Percentiles rank a stretch among this genome's conserved stretches.
Conservation (phyloP, 1,140 invertebrate species). For the Gyrodactylus bullatarudis region DNA sequence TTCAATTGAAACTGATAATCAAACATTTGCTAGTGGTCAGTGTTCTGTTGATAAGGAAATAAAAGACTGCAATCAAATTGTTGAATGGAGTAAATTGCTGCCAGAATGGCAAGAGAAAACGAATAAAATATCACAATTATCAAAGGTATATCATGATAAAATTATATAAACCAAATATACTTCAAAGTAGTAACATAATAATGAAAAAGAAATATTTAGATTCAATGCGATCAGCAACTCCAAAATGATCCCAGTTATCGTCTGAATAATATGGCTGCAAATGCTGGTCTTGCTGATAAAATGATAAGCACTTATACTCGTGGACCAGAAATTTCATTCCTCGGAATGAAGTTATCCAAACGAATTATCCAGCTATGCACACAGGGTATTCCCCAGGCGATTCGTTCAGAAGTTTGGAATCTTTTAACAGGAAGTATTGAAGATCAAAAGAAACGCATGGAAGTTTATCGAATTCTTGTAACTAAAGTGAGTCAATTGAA, state of each 20-base stretch:
- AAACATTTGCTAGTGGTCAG: no score
- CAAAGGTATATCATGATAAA: not conserved
- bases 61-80: not conserved
- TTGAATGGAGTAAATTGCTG: not conserved
- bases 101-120: not conserved
- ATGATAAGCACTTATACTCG: not conserved
- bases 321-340: not conserved
- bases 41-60: not conserved
- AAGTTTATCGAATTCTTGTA: constrained; percentile 55
- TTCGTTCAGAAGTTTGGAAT: constrained; percentile 86
- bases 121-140: not conserved
- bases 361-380: not conserved
- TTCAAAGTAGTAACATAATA: not conserved
- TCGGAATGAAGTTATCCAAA: not conserved
- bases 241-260: not conserved
- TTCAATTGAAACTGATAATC: no score
- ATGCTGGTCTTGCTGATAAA: not conserved
- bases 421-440: constrained; percentile 48
- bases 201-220: not conserved
- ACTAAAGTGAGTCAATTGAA: constrained; percentile 47
- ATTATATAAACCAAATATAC: not conserved
- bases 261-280: not conserved
- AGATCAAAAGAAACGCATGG: constrained; percentile 44
- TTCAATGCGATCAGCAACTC: not conserved
- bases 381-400: constrained; percentile 62